These are phyloP conservation scores for Caenorhabditis sp. DNA, from an alignment of 2,888 invertebrate genomes.

Conservation along the genomic window DNA sequence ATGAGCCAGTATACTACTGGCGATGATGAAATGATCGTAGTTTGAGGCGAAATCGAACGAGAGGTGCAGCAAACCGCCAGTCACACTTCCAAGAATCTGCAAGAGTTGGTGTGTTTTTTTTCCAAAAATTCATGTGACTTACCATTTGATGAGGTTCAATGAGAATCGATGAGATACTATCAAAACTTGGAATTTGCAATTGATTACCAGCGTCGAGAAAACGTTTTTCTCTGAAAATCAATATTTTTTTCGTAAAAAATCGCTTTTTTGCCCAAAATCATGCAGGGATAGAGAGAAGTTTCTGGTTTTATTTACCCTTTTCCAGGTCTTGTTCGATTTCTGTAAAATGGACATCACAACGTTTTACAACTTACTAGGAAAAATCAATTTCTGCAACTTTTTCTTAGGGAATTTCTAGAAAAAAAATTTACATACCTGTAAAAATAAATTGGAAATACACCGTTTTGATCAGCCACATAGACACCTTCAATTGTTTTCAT, in stretches of 20 bases:
- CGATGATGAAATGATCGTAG: conserved; percentile 43
- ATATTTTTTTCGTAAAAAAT: not conserved
- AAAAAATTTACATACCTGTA: conserved; percentile 28
- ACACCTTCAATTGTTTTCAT: conserved; percentile 50
- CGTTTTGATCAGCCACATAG: conserved; percentile 49
- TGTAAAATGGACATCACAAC: conserved; percentile 9
- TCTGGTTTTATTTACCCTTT: conserved; percentile 20
- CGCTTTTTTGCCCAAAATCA: conserved; percentile 1
- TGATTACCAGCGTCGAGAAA: conserved; percentile 50
- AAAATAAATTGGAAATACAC: conserved; percentile 50
- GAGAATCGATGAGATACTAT: conserved; percentile 42
- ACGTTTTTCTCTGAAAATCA: conserved; percentile 50
- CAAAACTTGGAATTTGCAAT: conserved; percentile 42
- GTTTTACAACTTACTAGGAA: not conserved
- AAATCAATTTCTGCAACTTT: not conserved
- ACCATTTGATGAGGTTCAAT: conserved; percentile 49
- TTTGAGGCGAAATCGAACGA: conserved; percentile 42
- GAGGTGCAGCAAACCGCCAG: conserved; percentile 47
- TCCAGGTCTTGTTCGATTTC: conserved; percentile 33
- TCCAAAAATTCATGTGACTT: not conserved
- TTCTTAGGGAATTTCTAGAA: not conserved
- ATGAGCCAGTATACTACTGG: conserved; percentile 39
- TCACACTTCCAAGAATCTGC: conserved; percentile 48
- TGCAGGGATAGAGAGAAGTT: conserved; percentile 3
- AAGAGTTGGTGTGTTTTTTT: not conserved